A percentile compares a stretch with the other conserved stretches of the same genome.
Evolutionary conservation across 2,113 vertebrate genomes (phyloP).

Genomic region (Callipepla californica): DNA sequence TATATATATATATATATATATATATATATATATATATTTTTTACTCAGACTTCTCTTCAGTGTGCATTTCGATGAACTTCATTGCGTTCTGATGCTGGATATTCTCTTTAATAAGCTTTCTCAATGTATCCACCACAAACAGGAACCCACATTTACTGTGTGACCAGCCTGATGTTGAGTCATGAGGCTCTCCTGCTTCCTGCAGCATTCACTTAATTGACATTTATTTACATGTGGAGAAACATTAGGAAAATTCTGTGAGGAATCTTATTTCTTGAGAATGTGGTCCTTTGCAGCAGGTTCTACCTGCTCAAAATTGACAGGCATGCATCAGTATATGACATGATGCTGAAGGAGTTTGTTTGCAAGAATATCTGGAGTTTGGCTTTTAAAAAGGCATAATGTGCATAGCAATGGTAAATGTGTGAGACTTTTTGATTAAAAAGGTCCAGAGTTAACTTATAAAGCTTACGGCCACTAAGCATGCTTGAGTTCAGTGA

Average conservation of each 20-base stretch:
- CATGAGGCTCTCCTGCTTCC: background rate
- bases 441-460: background rate
- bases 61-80: background rate
- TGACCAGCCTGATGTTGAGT: background rate
- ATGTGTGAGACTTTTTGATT: background rate
- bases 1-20: background rate
- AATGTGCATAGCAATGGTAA: background rate
- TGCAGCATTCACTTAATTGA: background rate
- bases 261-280: background rate
- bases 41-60: background rate
- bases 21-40: background rate
- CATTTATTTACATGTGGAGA: background rate
- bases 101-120: background rate
- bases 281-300: background rate
- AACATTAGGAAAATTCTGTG: background rate
- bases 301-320: background rate
- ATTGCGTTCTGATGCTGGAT: background rate
- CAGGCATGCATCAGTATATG: fast-evolving
- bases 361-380: background rate
- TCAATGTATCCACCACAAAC: background rate
- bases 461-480: background rate
- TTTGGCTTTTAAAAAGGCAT: background rate
- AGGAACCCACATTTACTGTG: background rate
- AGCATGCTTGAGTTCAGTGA: background rate
- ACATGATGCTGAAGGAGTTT: background rate